Conservation (phyloP, 2,113 vertebrate genomes). For the Oncorhynchus mykiss region DNA sequence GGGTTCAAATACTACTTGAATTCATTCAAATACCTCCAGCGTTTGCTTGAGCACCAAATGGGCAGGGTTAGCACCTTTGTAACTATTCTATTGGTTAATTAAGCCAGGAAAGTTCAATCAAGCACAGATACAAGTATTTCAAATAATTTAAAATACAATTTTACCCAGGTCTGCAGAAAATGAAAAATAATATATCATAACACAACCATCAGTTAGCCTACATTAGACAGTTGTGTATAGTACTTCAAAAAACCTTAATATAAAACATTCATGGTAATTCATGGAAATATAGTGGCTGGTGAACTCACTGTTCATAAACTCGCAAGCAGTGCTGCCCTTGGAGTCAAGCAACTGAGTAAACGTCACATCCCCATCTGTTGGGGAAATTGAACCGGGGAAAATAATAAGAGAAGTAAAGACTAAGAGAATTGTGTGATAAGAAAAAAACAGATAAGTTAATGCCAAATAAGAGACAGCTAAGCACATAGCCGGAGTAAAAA, state of each 20-base stretch:
- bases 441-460: neutral
- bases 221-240: too few species aligned
- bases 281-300: neutral
- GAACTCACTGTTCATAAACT: slow-evolving; percentile 7
- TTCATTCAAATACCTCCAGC: too few species aligned
- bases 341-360: slow-evolving; percentile 17
- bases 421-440: neutral
- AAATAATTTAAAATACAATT: too few species aligned
- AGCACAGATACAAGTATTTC: too few species aligned
- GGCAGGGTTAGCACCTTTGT: neutral
- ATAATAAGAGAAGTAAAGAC: too few species aligned
- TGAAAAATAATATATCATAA: too few species aligned
- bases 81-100: too few species aligned
- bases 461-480: neutral
- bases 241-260: too few species aligned
- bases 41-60: too few species aligned
- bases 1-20: neutral
- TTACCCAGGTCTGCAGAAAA: too few species aligned
- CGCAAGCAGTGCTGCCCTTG: neutral
- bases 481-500: neutral
- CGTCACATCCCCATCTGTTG: slow-evolving; percentile 16
- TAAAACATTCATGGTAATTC: neutral
- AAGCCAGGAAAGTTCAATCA: too few species aligned
- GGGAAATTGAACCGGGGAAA: neutral
- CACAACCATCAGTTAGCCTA: too few species aligned